Base-by-base conservation (phyloP, 2,888 invertebrate species). In the Caenorhabditis sulstoni region DNA sequence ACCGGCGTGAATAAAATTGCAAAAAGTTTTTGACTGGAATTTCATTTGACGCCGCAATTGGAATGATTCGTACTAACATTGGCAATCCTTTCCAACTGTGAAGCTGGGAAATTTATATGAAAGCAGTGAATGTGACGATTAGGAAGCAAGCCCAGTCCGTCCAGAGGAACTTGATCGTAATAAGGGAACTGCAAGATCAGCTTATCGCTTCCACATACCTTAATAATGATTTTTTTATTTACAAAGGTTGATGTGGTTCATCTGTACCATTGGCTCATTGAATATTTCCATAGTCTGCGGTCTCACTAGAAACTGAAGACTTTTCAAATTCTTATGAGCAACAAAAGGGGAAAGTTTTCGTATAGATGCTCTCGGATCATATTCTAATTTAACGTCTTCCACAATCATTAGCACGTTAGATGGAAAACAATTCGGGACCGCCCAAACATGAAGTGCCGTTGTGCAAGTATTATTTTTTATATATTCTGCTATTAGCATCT, bases 131-230 rank as follows among this genome's bases (percentile, higher is more conserved):
- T 37, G 4, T 57, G 22, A 8, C 44, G 12, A n/a, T 66, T 45
- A 14, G 9, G 29, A 14, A 66, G 45, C 20, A 16, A n/a, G 1
- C 55, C 8, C 5, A 47, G 0, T n/a, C 16, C 29, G 9, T 66
- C 20, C 20, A 66, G 14, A 12, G 55, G 55, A 4, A 44, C 45
- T 16, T 55, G 29, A 9, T 66, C 37, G 14, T 47, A 47, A 11
- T 47, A 57, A 0, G 66, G 66, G 16, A 66, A 57, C 11, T 57
- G 55, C 5, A 66, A 35, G n/a, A 35, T 18, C 18, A 66, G 12
- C 9, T 22, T n/a, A 5, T 47, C 9, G 14, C 44, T 22, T 0
- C 18, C 55, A 16, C 8, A n/a, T 5, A 66, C 47, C 66, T 66
- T 41, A 16, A 53, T 41, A 41, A 41, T 14, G 3, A 29, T 29